Evolutionary conservation across 37 sponge, comb jelly and placozoan species (phyloP).

Genomic region (Agelas oroides): DNA sequence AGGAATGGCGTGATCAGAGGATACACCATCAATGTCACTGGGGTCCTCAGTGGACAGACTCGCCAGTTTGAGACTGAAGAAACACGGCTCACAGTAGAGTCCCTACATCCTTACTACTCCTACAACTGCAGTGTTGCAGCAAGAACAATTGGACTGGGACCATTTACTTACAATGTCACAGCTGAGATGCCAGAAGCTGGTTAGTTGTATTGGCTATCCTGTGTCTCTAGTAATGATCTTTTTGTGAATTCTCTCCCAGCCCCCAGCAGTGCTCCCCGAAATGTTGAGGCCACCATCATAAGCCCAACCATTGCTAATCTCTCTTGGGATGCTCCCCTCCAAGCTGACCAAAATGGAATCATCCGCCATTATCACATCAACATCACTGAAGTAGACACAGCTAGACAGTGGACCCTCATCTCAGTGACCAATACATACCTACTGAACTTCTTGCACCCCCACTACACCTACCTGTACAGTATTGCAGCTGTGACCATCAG

Average conservation of each 20-base stretch:
- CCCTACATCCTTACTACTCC: neutral
- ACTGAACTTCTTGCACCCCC: too few species aligned
- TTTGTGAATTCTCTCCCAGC: neutral
- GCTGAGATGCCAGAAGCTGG: too few species aligned
- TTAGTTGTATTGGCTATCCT: too few species aligned
- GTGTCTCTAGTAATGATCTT: too few species aligned
- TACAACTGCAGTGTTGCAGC: too few species aligned
- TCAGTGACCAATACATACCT: neutral
- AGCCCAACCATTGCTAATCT: too few species aligned
- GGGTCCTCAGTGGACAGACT: neutral
- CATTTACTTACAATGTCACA: neutral
- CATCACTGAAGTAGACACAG: constrained; percentile 41
- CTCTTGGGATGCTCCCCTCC: too few species aligned
- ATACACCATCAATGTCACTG: constrained; percentile 19
- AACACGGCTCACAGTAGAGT: neutral
- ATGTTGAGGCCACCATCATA: constrained; percentile 14
- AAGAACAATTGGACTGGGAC: too few species aligned
- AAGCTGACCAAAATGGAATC: constrained; percentile 36
- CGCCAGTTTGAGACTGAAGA: neutral
- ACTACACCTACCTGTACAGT: too few species aligned
- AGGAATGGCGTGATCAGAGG: constrained; percentile 32
- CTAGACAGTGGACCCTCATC: neutral
- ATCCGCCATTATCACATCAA: constrained; percentile 39
- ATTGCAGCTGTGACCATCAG: too few species aligned
- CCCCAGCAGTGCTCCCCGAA: constrained; percentile 2